A percentile compares a stretch with the other conserved stretches of the same genome.
Conservation (phyloP, 92 coral and sea anemone genomes). For the Meandrina meandrites region DNA sequence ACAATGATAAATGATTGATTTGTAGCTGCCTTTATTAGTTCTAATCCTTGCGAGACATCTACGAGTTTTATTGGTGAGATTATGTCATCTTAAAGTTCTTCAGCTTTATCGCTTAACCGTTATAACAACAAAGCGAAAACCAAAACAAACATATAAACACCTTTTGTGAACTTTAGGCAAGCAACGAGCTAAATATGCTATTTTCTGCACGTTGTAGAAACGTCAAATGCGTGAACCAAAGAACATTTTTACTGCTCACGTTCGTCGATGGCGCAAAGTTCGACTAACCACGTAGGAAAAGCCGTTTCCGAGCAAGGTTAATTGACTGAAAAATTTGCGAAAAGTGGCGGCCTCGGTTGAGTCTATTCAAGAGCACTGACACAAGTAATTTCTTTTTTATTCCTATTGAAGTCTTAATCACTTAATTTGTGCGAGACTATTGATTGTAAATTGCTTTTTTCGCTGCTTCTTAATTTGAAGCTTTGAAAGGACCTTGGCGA, state of each 20-base stretch:
- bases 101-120: conserved; percentile 40
- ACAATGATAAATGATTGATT: background rate
- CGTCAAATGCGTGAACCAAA: background rate
- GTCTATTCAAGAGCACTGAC: conserved; percentile 52
- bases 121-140: conserved; percentile 38
- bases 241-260: background rate
- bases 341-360: conserved; percentile 54
- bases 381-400: conserved; percentile 66
- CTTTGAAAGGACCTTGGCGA: conserved; percentile 26
- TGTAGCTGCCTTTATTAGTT: background rate
- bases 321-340: conserved; percentile 66
- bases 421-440: conserved; percentile 57
- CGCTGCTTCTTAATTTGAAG: conserved; percentile 38
- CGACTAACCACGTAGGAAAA: conserved; percentile 12
- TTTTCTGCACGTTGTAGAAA: background rate
- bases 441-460: conserved; percentile 56
- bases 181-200: background rate
- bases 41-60: conserved; percentile 15
- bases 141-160: conserved; percentile 39
- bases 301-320: conserved; percentile 55
- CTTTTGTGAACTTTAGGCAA: background rate
- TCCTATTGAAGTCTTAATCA: conserved; percentile 68
- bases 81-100: conserved; percentile 2
- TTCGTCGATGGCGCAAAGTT: background rate
- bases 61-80: conserved; percentile 20